Evolutionary conservation across 1,140 invertebrate species (phyloP), one percentile per base, ranked within the genome.

Genomic region (Venturia canescens): DNA sequence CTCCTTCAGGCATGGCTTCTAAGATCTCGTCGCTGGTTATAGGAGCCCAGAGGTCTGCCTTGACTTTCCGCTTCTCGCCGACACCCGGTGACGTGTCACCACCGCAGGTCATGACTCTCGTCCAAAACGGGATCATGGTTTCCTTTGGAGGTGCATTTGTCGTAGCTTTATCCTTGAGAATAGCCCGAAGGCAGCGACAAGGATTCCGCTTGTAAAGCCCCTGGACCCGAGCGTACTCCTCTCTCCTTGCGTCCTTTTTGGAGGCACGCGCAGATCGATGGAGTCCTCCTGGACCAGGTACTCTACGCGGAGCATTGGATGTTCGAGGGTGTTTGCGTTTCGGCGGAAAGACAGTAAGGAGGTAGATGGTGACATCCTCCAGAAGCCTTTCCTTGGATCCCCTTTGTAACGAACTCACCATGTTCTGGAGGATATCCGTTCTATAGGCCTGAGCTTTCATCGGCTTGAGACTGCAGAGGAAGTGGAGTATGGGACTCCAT

Each of bases 31-130:
- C 50, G 7, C 13, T 18, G 0, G 26, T 66, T 9, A 82, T 76
- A 31, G 79, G 76, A 16, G 31, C 7, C 79, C 75, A 78, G 1
- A 83, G 23, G 11, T 53, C 79, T 53, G n/a, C 18, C n/a, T 11
- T 18, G 6, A n/a, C 50, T n/a, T 53, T 7, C 16, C 50, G 6
- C 50, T 7, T 53, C 0, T 53, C 50, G 85, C 79, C 82, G 83
- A 83, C 67, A 82, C 69, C 69, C 16, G 44, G 31, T 9, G 69
- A n/a, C 31, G 44, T 5, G 6, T 18, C 69, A 1, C 0, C 27
- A 4, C 23, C 23, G 44, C 38, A 4, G 9, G 60, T 31, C 53
- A 66, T 31, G 26, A 27, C 11, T 23, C 13, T 7, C 0, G 16
- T 48, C 27, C 76, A 78, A 31, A 21, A 78, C 11, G 76, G 27